Conservation (phyloP, 2,797 vertebrate species). For the Melanotaenia boesemani region DNA sequence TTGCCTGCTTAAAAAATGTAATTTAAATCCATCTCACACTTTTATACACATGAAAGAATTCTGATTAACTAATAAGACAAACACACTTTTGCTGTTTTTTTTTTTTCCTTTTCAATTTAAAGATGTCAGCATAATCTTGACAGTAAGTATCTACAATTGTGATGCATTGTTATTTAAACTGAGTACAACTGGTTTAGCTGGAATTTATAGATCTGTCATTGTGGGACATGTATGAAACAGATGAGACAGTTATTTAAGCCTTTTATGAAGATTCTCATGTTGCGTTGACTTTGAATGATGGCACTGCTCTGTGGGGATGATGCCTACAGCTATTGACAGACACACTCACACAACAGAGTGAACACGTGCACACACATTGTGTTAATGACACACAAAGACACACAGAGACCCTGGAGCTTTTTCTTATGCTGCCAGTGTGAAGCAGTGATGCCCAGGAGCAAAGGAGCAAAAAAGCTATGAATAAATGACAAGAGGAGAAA, state of each 20-base stretch:
- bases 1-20: conserved; percentile 17
- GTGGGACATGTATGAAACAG: conserved; percentile 4
- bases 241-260: conserved; percentile 10
- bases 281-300: conserved; percentile 41
- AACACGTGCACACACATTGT: background rate
- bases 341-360: conserved; percentile 4
- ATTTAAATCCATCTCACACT: conserved; percentile 13
- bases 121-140: background rate
- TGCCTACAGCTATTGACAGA: conserved; percentile 45
- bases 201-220: conserved; percentile 12
- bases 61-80: conserved; percentile 7
- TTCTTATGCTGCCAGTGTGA: conserved; percentile 41
- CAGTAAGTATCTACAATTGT: background rate
- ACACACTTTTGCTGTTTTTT: background rate
- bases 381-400: conserved; percentile 13
- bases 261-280: conserved; percentile 34
- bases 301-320: conserved; percentile 32
- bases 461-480: conserved; percentile 34
- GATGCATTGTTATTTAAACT: background rate
- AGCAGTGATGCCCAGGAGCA: conserved; percentile 43
- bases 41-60: background rate
- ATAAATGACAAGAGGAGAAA: conserved; percentile 52
- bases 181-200: background rate
- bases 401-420: conserved; percentile 43
- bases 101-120: background rate